Base-by-base conservation (phyloP, 2,888 invertebrate genomes). In the Kryphioiulus occultus region DNA sequence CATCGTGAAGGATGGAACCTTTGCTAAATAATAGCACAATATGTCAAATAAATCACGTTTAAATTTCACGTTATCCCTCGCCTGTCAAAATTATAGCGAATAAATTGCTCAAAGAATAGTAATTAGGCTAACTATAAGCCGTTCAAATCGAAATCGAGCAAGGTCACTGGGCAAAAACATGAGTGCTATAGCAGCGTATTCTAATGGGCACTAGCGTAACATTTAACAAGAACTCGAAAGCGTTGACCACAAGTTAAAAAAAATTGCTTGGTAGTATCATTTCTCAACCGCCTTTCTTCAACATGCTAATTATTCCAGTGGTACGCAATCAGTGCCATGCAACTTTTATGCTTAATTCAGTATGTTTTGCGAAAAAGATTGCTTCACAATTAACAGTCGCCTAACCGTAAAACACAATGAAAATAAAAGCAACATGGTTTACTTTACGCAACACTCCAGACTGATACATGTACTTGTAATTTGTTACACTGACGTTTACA, bases 11-110 rank as follows among this genome's bases (percentile, higher is more conserved):
- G 78, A 78, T 78, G 78, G 78, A 78, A 78, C 78, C 78, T 78
- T 78, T 30, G 78, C 26, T 78, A 78, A 78, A 78, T 78, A 78
- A 78, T 78, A 78, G 78, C 30, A 78, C 78, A 78, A 78, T 78
- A 78, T 78, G 78, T 30, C 78, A 78, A 78, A 78, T 78, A 78
- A 78, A 78, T 78, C 30, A 32, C 30, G 78, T 78, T 78, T 30
- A 78, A 78, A 78, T 78, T 30, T 30, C 30, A 78, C 78, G 78
- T 78, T 78, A 78, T 78, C 30, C 78, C 78, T 78, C 30, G 78
- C 78, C 10, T 78, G 78, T 78, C 78, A 78, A 78, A 78, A 78
- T 78, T 30, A 32, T 30, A 17, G 78, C 17, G 78, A 78, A 78
- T 78, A 78, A 78, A 30, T 78, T 32, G 78, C 78, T 30, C 1